Conservation (phyloP, 2,113 vertebrate species). For the Phyllopteryx taeniolatus region DNA sequence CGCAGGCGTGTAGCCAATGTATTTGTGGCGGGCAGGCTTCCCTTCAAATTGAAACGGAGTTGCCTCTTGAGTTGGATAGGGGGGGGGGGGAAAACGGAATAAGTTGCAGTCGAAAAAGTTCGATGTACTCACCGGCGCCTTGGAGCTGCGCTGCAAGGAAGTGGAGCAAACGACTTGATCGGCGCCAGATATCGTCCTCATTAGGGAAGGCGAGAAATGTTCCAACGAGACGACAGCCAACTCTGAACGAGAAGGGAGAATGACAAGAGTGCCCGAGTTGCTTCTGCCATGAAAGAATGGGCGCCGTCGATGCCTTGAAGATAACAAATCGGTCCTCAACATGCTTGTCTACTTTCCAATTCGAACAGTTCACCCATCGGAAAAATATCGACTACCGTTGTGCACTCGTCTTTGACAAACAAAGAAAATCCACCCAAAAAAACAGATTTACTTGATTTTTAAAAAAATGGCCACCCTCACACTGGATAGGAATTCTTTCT, state of each 20-base stretch:
- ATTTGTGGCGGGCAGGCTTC: not conserved
- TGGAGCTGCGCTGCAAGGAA: not conserved
- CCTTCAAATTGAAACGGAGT: not conserved
- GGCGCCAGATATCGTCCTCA: constrained; percentile 22
- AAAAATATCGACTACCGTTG: not conserved
- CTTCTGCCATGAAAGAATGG: constrained; percentile 11
- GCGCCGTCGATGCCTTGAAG: constrained; percentile 39
- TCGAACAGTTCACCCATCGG: not conserved
- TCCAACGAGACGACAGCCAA: constrained; percentile 30
- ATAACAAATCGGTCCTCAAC: constrained; percentile 8
- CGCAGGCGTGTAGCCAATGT: not conserved
- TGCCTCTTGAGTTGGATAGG: not conserved
- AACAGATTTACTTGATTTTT: no score
- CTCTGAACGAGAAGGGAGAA: constrained; percentile 23
- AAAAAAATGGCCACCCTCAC: no score
- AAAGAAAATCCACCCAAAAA: no score
- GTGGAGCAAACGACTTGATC: constrained; percentile 3
- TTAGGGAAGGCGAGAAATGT: constrained; percentile 14
- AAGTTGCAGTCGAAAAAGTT: not conserved
- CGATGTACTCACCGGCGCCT: not conserved
- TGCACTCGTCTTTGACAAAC: not conserved
- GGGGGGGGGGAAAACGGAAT: no score
- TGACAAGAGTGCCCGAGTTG: not conserved
- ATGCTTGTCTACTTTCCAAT: not conserved
- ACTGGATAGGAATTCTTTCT: no score